Base-by-base conservation (phyloP, 2,888 invertebrate genomes). In the Dasysyrphus tricinctus region DNA sequence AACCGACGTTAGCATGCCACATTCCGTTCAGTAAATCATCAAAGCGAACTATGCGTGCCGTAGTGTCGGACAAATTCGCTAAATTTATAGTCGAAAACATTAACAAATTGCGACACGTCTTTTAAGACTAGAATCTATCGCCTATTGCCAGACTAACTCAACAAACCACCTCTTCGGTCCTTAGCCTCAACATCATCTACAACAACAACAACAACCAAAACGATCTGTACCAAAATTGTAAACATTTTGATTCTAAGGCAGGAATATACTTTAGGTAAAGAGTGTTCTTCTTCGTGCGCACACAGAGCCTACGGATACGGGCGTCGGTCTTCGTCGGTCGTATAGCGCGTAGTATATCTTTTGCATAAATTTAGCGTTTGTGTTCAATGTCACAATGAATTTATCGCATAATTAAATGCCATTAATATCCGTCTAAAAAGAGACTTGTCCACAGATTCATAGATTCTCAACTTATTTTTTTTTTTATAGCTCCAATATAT, bases 61-160 rank as follows among this genome's bases (percentile, higher is more conserved):
- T 57, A 79, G 86, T 86, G 86, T 86, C 88, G 82, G 83, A 88
- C 76, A 82, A 84, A 82, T 88, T 84, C 80, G 84, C 72, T 81
- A 85, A 88, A 88, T 88, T 88, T 88, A 85, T 88, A 77, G 87
- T 69, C 79, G 80, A 88, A 88, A 88, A 88, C 88, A 81, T 88
- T 88, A 88, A 88, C 88, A 88, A 88, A 88, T 88, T 88, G 84
- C 88, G 88, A 88, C 88, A 88, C 56, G 79, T 81, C 81, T 88
- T 88, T 88, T 81, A 80, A 81, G 84, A 84, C 84, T 83, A 88
- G 59, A 81, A 82, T 86, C 86, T 86, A 86, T 86, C 75, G 86
- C 75, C 81, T 81, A 77, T 70, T 47, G 72, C 72, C 67, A 84
- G 80, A 72, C 72, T 72, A 56, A 65, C 54, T 32, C 3, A 73